phyloP scores from a whole-genome alignment of 2,888 invertebrate species.

The Spodoptera exigua region DNA sequence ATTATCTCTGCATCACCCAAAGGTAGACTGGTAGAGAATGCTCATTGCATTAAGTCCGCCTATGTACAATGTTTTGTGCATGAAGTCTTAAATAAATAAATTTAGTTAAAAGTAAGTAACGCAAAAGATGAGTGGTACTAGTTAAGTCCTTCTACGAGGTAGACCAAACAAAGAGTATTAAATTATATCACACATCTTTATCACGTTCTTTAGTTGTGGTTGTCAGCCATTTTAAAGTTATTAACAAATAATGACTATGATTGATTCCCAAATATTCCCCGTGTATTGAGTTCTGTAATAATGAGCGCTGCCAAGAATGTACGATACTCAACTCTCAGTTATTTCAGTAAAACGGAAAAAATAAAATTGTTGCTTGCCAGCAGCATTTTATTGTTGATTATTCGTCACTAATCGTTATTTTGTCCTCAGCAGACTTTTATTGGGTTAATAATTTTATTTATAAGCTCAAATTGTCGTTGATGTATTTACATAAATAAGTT shows the following conservation, averaged over 20 bases:
- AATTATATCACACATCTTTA: too few relatives aligned
- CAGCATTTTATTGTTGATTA: conserved; percentile 46
- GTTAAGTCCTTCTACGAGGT: too few relatives aligned
- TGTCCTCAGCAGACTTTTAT: conserved; percentile 46
- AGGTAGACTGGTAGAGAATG: too few relatives aligned
- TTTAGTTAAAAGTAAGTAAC: too few relatives aligned
- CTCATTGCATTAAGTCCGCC: too few relatives aligned
- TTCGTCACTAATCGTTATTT: conserved; percentile 46
- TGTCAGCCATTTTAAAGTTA: too few relatives aligned
- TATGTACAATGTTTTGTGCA: too few relatives aligned
- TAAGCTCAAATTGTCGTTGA: background rate
- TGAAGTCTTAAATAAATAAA: too few relatives aligned
- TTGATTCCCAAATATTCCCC: conserved; percentile 54
- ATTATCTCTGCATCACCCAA: too few relatives aligned
- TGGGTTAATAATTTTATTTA: conserved; percentile 36
- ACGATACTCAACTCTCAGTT: conserved; percentile 65
- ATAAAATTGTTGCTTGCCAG: conserved; percentile 49
- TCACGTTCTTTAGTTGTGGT: too few relatives aligned
- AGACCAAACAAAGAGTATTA: too few relatives aligned
- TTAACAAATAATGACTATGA: conserved; percentile 36
- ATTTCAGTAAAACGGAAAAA: conserved; percentile 64
- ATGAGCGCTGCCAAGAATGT: conserved; percentile 76
- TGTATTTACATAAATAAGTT: background rate
- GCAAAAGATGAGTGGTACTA: too few relatives aligned
- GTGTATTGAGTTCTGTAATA: conserved; percentile 56